Evolutionary conservation across 2,113 vertebrate species (phyloP), one percentile per base, ranked within the genome.

Genomic region (Pelecanoides urinatrix): DNA sequence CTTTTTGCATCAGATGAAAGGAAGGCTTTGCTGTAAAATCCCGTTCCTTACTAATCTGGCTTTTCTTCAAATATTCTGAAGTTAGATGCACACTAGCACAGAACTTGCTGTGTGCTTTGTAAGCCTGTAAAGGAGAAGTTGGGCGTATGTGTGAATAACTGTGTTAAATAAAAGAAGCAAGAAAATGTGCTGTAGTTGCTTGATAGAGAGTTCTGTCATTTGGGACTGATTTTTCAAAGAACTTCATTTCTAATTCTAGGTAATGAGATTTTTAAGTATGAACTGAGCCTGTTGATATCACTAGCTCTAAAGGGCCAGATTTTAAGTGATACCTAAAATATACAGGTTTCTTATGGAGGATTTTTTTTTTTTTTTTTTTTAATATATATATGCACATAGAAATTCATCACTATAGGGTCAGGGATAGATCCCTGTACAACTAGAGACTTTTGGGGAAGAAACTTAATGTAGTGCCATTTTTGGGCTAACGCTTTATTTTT

Each of bases 1-100:
- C 73, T 93, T 95, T 97, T 94, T 97, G 75, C 55, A 59, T 36
- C 73, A 86, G 71, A 72, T 77, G 71, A 96, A 96, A 95, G 77
- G 92, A 88, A 92, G 58, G 62, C 86, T 96, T 79, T 77, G 15
- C 77, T 94, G 26, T 96, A 94, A 95, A 97, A 73, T 65, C 45
- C 63, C 76, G 25, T 58, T 81, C 78, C 47, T 79, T 75, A 25
- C 34, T 92, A 78, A 73, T 61, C 55, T 86, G 52, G 25, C 42
- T 72, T 86, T 93, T 88, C 77, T 84, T 55, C 67, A 78, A 27
- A n/a, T 63, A 5, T 49, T 88, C 38, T 77, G 72, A 93, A 94
- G 82, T 81, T 87, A 67, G 84, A 88, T 86, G n/a, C 63, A 86
- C 42, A 63, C 14, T 50, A 23, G 15, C 21, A 25, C 61, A 26